A percentile compares a stretch with the other conserved stretches of the same genome.
phyloP scores from a whole-genome alignment of 2,113 vertebrate genomes.

The Myiagra hebetior region DNA sequence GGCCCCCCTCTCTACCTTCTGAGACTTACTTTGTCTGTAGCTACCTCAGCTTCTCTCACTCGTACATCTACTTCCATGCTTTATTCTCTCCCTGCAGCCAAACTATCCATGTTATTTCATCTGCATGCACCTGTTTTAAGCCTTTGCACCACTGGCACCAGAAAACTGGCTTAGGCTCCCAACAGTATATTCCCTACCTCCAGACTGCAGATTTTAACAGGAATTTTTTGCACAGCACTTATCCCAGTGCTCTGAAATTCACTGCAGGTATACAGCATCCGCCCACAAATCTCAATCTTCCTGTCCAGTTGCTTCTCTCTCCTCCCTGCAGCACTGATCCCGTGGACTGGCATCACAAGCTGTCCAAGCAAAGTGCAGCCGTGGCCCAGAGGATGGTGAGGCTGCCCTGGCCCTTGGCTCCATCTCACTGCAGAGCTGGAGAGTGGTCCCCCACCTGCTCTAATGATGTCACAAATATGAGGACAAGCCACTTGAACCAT shows the following conservation, averaged over 20 bases:
- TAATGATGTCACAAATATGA: accelerated
- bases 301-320: not conserved
- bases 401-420: not conserved
- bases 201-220: not conserved
- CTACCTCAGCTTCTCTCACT: not conserved
- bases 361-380: not conserved
- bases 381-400: not conserved
- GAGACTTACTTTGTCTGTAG: not conserved
- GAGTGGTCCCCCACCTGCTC: not conserved
- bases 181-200: not conserved
- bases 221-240: not conserved
- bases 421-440: not conserved
- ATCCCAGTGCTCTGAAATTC: not conserved
- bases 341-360: not conserved
- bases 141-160: not conserved
- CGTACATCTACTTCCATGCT: not conserved
- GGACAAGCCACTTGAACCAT: not conserved
- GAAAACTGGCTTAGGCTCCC: not conserved
- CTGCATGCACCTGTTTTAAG: not conserved
- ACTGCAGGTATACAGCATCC: not conserved
- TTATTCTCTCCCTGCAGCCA: not conserved
- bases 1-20: accelerated
- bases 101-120: not conserved
- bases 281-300: not conserved
- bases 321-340: accelerated